phyloP scores from a whole-genome alignment of 2,113 vertebrate species.

The Pelvicachromis taeniatus region DNA sequence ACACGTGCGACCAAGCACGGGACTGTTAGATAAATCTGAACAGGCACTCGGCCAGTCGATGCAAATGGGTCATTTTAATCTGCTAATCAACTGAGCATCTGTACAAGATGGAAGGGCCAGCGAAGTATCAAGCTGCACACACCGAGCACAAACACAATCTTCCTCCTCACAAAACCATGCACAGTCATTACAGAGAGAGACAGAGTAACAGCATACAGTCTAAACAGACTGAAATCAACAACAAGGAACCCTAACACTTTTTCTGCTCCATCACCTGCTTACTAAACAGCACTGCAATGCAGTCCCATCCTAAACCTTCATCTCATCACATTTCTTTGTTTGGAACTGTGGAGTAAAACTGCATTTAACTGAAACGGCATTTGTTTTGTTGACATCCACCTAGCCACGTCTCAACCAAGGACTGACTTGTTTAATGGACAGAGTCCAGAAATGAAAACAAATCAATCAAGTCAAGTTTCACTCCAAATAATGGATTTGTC shows the following conservation, averaged over 20 bases:
- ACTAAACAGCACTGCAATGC: background rate
- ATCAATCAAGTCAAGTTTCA: background rate
- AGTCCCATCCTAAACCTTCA: background rate
- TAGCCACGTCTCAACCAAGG: background rate
- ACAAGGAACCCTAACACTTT: background rate
- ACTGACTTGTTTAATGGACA: background rate
- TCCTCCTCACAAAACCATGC: background rate
- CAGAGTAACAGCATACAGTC: background rate
- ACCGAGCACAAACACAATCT: background rate
- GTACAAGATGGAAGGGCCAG: background rate
- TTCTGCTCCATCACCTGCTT: background rate
- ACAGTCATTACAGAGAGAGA: background rate
- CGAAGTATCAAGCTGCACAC: background rate
- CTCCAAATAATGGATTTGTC: background rate
- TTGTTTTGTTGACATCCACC: background rate
- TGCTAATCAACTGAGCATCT: slow-evolving; percentile 6
- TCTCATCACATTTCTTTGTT: background rate
- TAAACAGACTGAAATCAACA: background rate
- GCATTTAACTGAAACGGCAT: background rate
- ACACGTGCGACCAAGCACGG: background rate
- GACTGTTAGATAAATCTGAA: background rate
- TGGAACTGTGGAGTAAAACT: background rate
- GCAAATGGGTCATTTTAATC: background rate
- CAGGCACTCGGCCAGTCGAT: background rate
- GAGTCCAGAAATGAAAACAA: background rate